Evolutionary conservation across 2,113 vertebrate genomes (phyloP).

Genomic region (Dascyllus trimaculatus): DNA sequence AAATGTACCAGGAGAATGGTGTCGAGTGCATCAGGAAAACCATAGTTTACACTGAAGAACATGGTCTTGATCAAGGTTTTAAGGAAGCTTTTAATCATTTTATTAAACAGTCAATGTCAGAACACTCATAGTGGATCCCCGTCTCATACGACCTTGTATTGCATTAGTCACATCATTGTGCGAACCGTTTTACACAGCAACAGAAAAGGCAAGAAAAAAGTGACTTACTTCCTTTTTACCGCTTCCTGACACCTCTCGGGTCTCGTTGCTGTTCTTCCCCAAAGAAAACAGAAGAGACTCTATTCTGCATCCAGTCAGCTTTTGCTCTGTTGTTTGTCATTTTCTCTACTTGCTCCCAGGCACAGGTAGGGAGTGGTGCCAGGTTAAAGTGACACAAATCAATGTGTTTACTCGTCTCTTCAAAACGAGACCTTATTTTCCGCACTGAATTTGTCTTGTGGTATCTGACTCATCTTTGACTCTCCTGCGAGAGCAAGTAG

Average conservation of each 20-base stretch:
- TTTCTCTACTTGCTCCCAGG: neutral
- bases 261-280: conserved; percentile 1
- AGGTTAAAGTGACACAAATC: conserved; percentile 77
- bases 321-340: conserved; percentile 45
- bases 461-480: neutral
- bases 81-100: neutral
- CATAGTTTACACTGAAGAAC: neutral
- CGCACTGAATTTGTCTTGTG: neutral
- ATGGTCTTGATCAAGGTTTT: neutral
- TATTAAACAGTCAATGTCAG: neutral
- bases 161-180: neutral
- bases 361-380: conserved; percentile 53
- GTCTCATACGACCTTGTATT: neutral
- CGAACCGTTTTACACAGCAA: neutral
- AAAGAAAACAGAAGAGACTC: conserved; percentile 4
- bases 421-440: neutral
- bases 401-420: conserved; percentile 60
- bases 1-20: neutral
- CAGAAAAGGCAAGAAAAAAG: neutral
- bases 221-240: conserved; percentile 29
- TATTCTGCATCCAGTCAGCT: conserved; percentile 11
- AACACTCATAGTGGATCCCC: no score
- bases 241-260: neutral
- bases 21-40: neutral
- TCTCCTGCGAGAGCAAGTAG: no score